phyloP scores from a whole-genome alignment of 2,888 invertebrate genomes.

The Troglohyphantes excavatus region DNA sequence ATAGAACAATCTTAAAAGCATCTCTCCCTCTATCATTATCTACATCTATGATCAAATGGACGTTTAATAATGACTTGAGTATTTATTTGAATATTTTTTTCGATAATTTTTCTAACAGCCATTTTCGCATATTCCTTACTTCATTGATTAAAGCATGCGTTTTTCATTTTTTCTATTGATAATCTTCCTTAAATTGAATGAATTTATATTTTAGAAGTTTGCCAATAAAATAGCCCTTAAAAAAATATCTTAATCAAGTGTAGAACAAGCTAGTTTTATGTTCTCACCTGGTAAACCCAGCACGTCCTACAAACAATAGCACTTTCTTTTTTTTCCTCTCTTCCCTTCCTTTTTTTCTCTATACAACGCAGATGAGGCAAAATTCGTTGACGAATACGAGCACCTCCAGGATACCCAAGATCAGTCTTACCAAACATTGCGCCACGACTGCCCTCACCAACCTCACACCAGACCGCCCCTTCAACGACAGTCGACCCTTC shows the following conservation, averaged over 20 bases:
- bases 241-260: not conserved
- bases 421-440: not conserved
- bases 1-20: too few species aligned
- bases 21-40: too few species aligned
- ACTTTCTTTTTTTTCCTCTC: slow-evolving; percentile 37
- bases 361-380: slow-evolving; percentile 66
- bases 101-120: not conserved
- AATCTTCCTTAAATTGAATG: not conserved
- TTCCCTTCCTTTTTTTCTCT: slow-evolving; percentile 43
- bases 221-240: not conserved
- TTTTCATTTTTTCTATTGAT: not conserved
- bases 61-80: too few species aligned
- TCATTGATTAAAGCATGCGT: not conserved
- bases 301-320: slow-evolving; percentile 17
- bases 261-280: not conserved
- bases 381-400: slow-evolving; percentile 47
- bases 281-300: slow-evolving; percentile 22
- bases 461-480: slow-evolving; percentile 55
- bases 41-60: too few species aligned
- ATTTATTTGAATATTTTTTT: too few species aligned
- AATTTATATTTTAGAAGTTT: not conserved
- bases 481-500: slow-evolving; percentile 56
- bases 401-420: slow-evolving; percentile 13
- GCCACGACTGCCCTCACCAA: not conserved
- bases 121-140: not conserved